Evolutionary conservation across 2,888 invertebrate genomes (phyloP), one percentile per base, ranked within the genome.

Genomic region (Didymodactylos carnosus): DNA sequence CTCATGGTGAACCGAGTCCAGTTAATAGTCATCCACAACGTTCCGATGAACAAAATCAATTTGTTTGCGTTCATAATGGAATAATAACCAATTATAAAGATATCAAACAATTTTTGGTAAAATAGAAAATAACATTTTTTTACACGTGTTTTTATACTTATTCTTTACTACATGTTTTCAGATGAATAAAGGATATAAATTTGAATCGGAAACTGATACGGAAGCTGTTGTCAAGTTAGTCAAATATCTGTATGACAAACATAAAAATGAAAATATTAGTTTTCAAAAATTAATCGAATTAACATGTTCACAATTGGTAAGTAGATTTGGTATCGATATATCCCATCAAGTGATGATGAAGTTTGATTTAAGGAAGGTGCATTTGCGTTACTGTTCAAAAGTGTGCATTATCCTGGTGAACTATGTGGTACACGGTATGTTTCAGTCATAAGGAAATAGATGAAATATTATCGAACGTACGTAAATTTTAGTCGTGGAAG

Each of bases 51-150:
- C 86, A 87, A 73, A 91, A 94, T 80, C 88, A 85, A 76, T 86
- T 86, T 78, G 80, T 85, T 46, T 84, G 85, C 62, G 84, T 86
- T 13, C 86, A 86, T 80, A 86, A 86, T 80, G 88, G 88, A 75
- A 99, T 99, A 82, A 89, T 98, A 78, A 98, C 97, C 77, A 99
- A 99, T 86, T 98, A 97, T 87, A 95, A 95, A 82, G 94, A 90
- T 82, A 90, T 99, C 72, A 97, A 95, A 84, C 89, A 51, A 27
- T 51, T 16, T 27, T 29, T 51, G 25, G 51, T 51, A 51, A n/a
- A n/a, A n/a, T n/a, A n/a, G n/a, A n/a, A n/a, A 27, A n/a, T 51
- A 51, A 13, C 11, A 3, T 25, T 49, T 25, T 49, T 49, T 6
- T 46, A 23, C 6, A n/a, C n/a, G 11, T n/a, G 23, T 23, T 7